Evolutionary conservation across 2,113 vertebrate genomes (phyloP).

Genomic region (Trichechus manatus): DNA sequence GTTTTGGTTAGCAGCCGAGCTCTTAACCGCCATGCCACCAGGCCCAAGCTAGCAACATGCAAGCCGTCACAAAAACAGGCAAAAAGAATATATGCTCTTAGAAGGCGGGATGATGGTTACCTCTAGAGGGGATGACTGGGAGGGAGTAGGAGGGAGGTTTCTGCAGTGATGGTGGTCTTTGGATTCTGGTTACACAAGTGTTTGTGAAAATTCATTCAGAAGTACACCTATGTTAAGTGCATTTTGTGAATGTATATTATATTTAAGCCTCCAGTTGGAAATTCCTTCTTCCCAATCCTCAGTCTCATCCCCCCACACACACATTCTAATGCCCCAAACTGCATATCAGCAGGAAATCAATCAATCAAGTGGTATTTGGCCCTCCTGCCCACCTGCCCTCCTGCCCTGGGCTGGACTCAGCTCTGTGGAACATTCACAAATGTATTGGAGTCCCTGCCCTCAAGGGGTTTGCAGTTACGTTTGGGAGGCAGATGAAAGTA

Average conservation of each 20-base stretch:
- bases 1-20: no score
- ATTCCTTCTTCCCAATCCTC: not conserved
- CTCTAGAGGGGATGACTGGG: not conserved
- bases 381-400: not conserved
- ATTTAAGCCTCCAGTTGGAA: not conserved
- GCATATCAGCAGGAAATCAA: not conserved
- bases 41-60: not conserved
- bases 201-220: not conserved
- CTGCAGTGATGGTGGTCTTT: not conserved
- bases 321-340: not conserved
- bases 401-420: not conserved
- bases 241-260: not conserved
- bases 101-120: not conserved
- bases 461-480: not conserved
- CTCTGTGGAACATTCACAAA: not conserved
- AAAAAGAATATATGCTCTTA: not conserved
- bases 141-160: not conserved
- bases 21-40: no score
- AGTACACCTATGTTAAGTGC: not conserved
- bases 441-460: not conserved
- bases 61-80: not conserved
- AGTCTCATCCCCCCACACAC: not conserved
- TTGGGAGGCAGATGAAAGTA: not conserved
- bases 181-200: not conserved
- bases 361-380: accelerated